Conservation (phyloP, 2,113 vertebrate genomes). For the Daubentonia madagascariensis region DNA sequence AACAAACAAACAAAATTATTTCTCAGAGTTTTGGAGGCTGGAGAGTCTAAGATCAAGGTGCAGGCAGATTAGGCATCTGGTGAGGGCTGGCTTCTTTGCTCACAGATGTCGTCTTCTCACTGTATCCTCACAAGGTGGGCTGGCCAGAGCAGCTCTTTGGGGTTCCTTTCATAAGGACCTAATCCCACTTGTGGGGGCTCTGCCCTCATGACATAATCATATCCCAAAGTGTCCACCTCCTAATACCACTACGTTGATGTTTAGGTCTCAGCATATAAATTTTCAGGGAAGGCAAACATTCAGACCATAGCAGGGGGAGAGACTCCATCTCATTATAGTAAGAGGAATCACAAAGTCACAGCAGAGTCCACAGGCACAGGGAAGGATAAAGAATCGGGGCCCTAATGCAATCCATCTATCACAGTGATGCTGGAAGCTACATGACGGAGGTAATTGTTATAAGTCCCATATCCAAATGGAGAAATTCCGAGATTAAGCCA, state of each 20-base stretch:
- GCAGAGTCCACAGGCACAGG: neutral
- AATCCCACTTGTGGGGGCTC: neutral
- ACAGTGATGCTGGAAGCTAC: neutral
- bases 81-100: neutral
- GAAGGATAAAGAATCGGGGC: neutral
- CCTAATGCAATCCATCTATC: neutral
- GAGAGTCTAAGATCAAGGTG: neutral
- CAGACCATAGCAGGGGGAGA: neutral
- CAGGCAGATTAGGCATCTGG: neutral
- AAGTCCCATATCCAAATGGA: neutral
- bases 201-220: neutral
- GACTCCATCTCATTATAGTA: neutral
- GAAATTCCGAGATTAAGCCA: neutral
- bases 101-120: neutral
- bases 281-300: neutral
- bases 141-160: neutral
- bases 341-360: neutral
- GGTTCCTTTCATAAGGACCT: neutral
- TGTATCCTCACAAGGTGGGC: neutral
- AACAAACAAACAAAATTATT: too few species aligned
- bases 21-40: neutral
- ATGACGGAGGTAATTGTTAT: rapidly evolving
- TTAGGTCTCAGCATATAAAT: neutral
- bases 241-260: neutral
- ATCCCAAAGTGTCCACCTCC: neutral